Base-by-base conservation (phyloP, 2,797 vertebrate genomes). In the Benthosema pterotum region DNA sequence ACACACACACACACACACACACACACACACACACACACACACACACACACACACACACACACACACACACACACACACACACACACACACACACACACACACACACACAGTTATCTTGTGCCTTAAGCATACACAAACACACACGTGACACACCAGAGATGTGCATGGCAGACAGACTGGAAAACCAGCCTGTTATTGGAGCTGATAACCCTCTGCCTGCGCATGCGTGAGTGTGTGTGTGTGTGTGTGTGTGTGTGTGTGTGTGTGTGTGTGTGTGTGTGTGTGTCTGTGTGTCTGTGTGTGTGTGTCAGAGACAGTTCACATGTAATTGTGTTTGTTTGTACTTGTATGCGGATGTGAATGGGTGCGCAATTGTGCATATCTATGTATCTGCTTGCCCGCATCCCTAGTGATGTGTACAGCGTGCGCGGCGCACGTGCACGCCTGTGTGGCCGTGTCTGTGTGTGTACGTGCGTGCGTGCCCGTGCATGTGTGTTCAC, bases 401-500 rank as follows among this genome's bases (percentile, higher is more conserved):
- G 19, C 38, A 25, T n/a, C 22, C 38, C 13, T 47, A 38, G 13
- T 19, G 51, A 9, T 72, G 17, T n/a, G 7, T 46, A 25, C 5
- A 25, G 16, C 12, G 49, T 51, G 16, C 25, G 42, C 12, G 25
- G 42, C 12, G 25, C 17, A 28, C 42, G 25, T 32, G 17, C 42
- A 46, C 64, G 60, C 63, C 46, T 77, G 32, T 51, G 51, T 32
- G 49, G 48, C 28, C 60, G 58, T 59, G 62, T 42, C n/a, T 63
- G 67, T 57, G 70, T 46, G 52, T 66, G 51, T 51, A 16, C 7
- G 53, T 19, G 19, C 45, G 54, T 57, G 63, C 52, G 54, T 65
- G 8, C 60, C 60, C 68, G 66, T 71, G 62, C 65, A 69, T 66
- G 67, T 66, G 70, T 78, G 78, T 87, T 89, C 78, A 84, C 84